These are phyloP conservation scores for Calliopum simillimum DNA, from an alignment of 2,888 invertebrate species.

Conservation along the genomic window DNA sequence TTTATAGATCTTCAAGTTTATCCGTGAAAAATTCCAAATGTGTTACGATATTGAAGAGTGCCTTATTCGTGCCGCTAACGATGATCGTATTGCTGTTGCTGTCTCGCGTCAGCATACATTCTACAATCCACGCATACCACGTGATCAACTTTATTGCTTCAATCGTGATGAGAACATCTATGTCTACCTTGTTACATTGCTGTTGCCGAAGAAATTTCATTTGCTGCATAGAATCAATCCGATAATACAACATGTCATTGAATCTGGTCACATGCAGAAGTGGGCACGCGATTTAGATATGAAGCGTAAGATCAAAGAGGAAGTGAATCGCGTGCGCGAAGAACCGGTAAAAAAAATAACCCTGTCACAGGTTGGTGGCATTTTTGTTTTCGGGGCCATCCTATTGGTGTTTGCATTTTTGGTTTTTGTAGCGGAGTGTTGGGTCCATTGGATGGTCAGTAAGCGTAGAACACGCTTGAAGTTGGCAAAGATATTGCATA, in stretches of 20 bases:
- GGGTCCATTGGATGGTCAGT: constrained; percentile 47
- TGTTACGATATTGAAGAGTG: constrained; percentile 64
- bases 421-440: constrained; percentile 51
- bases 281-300: constrained; percentile 63
- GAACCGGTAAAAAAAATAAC: constrained; percentile 53
- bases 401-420: constrained; percentile 46
- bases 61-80: constrained; percentile 52
- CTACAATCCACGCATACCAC: constrained; percentile 61
- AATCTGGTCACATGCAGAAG: constrained; percentile 65
- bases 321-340: constrained; percentile 50
- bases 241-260: constrained; percentile 61
- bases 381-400: constrained; percentile 51
- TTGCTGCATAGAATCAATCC: constrained; percentile 62
- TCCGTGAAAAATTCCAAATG: constrained; percentile 60
- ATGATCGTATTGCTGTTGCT: constrained; percentile 58
- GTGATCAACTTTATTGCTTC: constrained; percentile 62
- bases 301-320: constrained; percentile 55
- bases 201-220: constrained; percentile 62
- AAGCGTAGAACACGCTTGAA: constrained; percentile 48
- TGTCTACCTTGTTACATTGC: constrained; percentile 61
- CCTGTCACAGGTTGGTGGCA: constrained; percentile 55
- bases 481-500: constrained; percentile 50
- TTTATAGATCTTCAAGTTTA: constrained; percentile 58
- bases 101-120: constrained; percentile 62
- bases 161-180: constrained; percentile 62